Evolutionary conservation across 2,797 vertebrate genomes (phyloP), one percentile per base, ranked within the genome.

Genomic region (Lates japonicus): DNA sequence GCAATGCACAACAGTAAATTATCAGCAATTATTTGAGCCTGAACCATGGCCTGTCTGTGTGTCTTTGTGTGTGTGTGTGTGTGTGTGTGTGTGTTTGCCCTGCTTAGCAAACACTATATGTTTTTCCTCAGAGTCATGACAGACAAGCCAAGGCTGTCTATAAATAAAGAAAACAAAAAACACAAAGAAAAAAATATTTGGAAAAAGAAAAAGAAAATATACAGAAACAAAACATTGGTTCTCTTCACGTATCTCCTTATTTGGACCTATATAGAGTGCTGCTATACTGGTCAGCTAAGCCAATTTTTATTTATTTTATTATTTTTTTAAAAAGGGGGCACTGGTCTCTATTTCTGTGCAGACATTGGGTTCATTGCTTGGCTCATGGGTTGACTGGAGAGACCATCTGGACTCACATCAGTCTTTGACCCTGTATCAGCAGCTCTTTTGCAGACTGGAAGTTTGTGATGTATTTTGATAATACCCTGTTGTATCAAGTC

Each of bases 1-100:
- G 83, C 83, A 89, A 88, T 85, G 80, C 76, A 93, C 84, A 80
- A 92, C 80, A 87, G 92, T 86, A 91, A 93, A 92, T 92, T 48
- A 92, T 83, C 82, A 85, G 89, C 83, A 80, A 85, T 73, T 77
- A 69, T 51, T 59, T 75, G 61, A 81, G 86, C 72, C 75, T 59
- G 76, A 59, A 62, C 51, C 54, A 4, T 11, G 16, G 61, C 52
- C 75, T 14, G 67, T 49, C 51, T 72, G 33, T 29, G 7, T n/a
- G 68, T 85, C 52, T 63, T 1, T 29, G 25, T 29, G 25, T 29
- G 25, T 29, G 25, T 29, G 25, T 29, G 25, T 29, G 25, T 29
- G 25, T 29, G 25, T 29, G 25, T 29, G 25, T 29, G 25, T 29
- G 25, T 29, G 25, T 29, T 29, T 29, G 22, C 44, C 25, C 49